A percentile compares a stretch with the other conserved stretches of the same genome.
phyloP scores from a whole-genome alignment of 2,888 invertebrate species.

The Amiota mariae region DNA sequence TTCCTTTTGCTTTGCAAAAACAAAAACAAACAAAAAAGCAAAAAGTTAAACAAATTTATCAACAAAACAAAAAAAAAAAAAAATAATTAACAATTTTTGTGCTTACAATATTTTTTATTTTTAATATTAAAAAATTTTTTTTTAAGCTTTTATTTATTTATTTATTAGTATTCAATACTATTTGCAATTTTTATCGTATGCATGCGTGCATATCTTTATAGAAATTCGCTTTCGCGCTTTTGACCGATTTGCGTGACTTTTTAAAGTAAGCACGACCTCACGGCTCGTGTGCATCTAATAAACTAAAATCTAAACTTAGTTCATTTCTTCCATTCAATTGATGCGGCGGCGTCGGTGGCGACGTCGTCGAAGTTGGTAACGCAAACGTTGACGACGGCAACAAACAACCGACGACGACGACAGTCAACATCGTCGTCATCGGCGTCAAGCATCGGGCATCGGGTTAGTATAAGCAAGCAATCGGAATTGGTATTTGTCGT shows the following conservation, averaged over 20 bases:
- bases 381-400: conserved; percentile 34
- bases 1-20: no score
- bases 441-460: no score
- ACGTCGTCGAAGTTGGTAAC: not conserved
- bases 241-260: no score
- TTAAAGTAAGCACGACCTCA: conserved; percentile 65
- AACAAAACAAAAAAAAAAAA: not conserved
- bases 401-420: conserved; percentile 22
- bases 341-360: conserved; percentile 35
- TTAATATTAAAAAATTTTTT: no score
- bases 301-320: conserved; percentile 66
- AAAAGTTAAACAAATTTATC: no score
- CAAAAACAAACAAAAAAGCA: no score
- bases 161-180: not conserved
- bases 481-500: not conserved
- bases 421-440: no score
- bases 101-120: no score
- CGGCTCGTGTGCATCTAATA: conserved; percentile 74
- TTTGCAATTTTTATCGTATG: no score
- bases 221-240: no score
- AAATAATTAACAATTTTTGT: not conserved
- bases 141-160: not conserved
- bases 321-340: conserved; percentile 64
- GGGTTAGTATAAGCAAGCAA: no score
- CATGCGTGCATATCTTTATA: no score